These are phyloP conservation scores for Phacellophora camtschatica DNA, from an alignment of 30 jellyfish, hydroid and myxozoan species.

Conservation along the genomic window DNA sequence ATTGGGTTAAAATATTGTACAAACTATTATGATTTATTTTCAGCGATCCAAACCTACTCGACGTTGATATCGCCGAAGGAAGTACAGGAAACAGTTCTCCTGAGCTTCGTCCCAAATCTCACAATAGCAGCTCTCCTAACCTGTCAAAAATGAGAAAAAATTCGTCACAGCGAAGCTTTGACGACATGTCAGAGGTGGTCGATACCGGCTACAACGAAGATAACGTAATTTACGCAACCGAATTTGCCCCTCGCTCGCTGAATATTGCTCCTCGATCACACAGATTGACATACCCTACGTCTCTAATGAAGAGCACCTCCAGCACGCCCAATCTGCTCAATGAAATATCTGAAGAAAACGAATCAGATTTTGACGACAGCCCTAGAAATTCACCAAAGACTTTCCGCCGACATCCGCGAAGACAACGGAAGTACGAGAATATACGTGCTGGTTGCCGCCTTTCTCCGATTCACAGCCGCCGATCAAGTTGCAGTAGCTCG, in stretches of 20 bases:
- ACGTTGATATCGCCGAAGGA: constrained; percentile 45
- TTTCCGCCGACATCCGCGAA: constrained; percentile 69
- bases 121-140: neutral
- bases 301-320: constrained; percentile 60
- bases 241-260: constrained; percentile 69
- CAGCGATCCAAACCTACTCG: constrained; percentile 65
- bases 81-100: constrained; percentile 60
- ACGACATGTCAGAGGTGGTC: constrained; percentile 56
- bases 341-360: constrained; percentile 91
- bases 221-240: constrained; percentile 52
- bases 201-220: constrained; percentile 42
- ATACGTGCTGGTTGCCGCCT: constrained; percentile 87
- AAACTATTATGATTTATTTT: neutral
- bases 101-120: constrained; percentile 22
- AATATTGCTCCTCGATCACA: constrained; percentile 71
- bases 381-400: constrained; percentile 85
- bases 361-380: constrained; percentile 94
- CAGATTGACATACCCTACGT: constrained; percentile 75
- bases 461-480: constrained; percentile 97
- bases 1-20: too few species aligned
- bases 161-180: constrained; percentile 63
- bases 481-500: constrained; percentile 96
- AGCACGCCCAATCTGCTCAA: constrained; percentile 94
- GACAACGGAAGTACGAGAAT: constrained; percentile 82
- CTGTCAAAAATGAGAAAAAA: constrained; percentile 3